Conservation (phyloP, 2,888 invertebrate species). For the Ceratothoa steindachneri region DNA sequence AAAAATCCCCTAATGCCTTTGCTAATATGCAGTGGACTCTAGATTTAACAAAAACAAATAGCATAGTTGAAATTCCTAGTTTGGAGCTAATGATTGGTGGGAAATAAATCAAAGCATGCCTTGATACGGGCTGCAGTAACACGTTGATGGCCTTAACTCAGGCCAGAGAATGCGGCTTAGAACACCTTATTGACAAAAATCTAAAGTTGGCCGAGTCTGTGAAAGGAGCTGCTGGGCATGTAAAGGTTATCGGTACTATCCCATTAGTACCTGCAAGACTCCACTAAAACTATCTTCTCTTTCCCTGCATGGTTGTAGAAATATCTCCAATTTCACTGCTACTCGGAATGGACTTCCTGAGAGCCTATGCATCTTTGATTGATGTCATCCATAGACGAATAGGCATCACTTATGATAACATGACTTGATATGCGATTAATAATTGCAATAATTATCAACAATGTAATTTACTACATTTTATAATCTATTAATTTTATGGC, state of each 20-base stretch:
- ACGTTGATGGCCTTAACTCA: constrained; percentile 10
- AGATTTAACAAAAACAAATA: constrained; percentile 2
- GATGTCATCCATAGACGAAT: constrained; percentile 11
- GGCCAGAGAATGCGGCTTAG: constrained; percentile 6
- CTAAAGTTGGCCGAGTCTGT: constrained; percentile 17
- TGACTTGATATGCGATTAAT: constrained; percentile 1
- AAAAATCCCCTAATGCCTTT: background rate
- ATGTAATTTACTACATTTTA: too few species aligned
- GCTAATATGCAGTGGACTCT: background rate
- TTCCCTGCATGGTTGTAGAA: constrained; percentile 24
- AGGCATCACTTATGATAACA: background rate
- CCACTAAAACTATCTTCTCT: constrained; percentile 17
- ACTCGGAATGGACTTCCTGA: constrained; percentile 22
- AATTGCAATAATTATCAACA: too few species aligned
- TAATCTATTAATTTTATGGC: too few species aligned
- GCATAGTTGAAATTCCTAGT: constrained; percentile 1
- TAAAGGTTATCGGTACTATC: constrained; percentile 14
- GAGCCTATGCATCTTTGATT: constrained; percentile 14
- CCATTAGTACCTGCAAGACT: constrained; percentile 14
- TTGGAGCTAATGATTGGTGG: constrained; percentile 7
- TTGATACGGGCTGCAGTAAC: constrained; percentile 26
- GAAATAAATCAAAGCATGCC: background rate
- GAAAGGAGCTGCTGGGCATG: constrained; percentile 19
- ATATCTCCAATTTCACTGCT: background rate
- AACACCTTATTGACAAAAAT: constrained; percentile 1